phyloP scores from a whole-genome alignment of 2,797 vertebrate genomes.

The Ambastaia sidthimunki region DNA sequence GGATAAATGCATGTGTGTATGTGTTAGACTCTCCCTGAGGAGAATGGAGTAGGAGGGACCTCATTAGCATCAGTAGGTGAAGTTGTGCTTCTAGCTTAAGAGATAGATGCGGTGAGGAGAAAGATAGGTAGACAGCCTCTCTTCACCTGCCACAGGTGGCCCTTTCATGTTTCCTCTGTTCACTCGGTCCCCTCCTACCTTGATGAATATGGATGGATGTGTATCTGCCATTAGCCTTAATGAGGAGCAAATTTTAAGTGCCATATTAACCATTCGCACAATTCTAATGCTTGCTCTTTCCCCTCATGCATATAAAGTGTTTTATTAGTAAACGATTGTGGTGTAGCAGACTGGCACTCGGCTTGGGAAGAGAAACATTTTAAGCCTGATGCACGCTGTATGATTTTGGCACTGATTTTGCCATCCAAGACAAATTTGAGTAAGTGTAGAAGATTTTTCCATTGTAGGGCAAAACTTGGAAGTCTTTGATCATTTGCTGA shows the following conservation, averaged over 20 bases:
- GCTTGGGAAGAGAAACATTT: background rate
- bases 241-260: conserved; percentile 62
- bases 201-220: conserved; percentile 72
- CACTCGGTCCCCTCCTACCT: conserved; percentile 56
- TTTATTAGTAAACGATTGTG: conserved; percentile 63
- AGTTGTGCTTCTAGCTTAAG: conserved; percentile 34
- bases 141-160: conserved; percentile 77
- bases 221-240: conserved; percentile 59
- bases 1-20: conserved; percentile 26
- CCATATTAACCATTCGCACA: conserved; percentile 63
- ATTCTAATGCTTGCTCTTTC: conserved; percentile 58
- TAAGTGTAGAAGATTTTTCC: background rate
- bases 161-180: conserved; percentile 71
- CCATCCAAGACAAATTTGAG: background rate
- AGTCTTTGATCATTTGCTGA: background rate
- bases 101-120: conserved; percentile 25
- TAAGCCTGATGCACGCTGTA: background rate
- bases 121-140: conserved; percentile 57
- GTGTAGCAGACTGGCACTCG: conserved; percentile 46
- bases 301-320: conserved; percentile 61
- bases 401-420: background rate
- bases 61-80: conserved; percentile 49
- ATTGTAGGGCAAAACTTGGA: background rate
- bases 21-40: conserved; percentile 16
- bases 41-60: conserved; percentile 47